A percentile compares a stretch with the other conserved stretches of the same genome.
Evolutionary conservation across 2,113 vertebrate species (phyloP).

Genomic region (Rhabdomys dilectus): DNA sequence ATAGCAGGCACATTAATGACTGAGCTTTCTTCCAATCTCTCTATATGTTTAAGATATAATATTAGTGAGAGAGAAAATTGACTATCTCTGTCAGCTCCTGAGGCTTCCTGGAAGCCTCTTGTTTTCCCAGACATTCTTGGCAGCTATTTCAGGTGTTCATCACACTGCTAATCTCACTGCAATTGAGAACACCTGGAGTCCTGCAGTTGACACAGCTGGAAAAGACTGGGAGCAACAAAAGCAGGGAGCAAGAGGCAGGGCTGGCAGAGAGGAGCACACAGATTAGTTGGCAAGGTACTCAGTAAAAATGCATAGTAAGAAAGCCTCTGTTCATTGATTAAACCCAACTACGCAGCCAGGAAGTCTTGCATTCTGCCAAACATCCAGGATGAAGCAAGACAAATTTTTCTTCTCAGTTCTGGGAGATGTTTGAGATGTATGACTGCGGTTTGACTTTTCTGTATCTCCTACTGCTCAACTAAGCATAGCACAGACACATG

Average conservation of each 20-base stretch:
- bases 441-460: background rate
- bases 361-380: background rate
- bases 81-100: background rate
- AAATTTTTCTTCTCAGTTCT: background rate
- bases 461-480: background rate
- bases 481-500: background rate
- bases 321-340: background rate
- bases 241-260: conserved; percentile 2
- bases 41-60: background rate
- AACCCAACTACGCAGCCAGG: conserved; percentile 7
- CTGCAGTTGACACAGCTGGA: conserved; percentile 5
- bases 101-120: background rate
- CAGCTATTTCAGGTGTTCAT: background rate
- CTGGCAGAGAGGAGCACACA: conserved; percentile 1
- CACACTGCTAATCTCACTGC: background rate
- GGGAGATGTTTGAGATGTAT: background rate
- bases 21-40: background rate
- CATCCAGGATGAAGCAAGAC: background rate
- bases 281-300: background rate
- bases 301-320: background rate
- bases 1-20: no score
- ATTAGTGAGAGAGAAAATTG: background rate
- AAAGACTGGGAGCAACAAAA: conserved; percentile 27
- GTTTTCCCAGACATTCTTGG: background rate
- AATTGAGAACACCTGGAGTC: background rate